A percentile compares a stretch with the other conserved stretches of the same genome.
These are phyloP conservation scores for Eupithecia exiguata DNA, from an alignment of 2,888 invertebrate species.

Conservation along the genomic window DNA sequence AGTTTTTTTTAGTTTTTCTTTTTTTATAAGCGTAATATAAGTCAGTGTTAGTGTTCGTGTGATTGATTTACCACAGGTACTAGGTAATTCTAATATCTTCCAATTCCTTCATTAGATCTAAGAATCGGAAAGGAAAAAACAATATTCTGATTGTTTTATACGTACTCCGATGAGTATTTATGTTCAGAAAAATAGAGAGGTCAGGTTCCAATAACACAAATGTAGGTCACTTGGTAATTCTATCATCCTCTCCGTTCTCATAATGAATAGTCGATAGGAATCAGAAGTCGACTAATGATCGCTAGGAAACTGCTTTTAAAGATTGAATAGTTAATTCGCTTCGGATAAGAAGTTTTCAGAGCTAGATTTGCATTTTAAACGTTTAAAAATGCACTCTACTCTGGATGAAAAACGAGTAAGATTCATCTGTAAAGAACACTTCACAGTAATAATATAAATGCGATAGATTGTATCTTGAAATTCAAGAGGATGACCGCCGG, in stretches of 20 bases:
- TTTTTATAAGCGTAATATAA: no score
- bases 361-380: not conserved
- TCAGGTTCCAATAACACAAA: not conserved
- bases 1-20: no score
- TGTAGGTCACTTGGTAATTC: slow-evolving; percentile 6
- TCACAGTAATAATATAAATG: not conserved
- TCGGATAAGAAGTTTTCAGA: slow-evolving; percentile 36
- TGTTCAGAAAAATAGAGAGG: slow-evolving; percentile 1
- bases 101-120: not conserved
- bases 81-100: not conserved
- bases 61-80: no score
- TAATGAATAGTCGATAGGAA: slow-evolving; percentile 47
- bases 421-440: not conserved
- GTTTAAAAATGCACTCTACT: not conserved
- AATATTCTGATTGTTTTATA: not conserved
- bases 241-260: slow-evolving; percentile 22
- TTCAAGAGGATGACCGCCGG: no score
- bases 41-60: no score
- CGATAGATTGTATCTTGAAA: not conserved
- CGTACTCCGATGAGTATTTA: not conserved
- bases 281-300: slow-evolving; percentile 43
- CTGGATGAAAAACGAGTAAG: not conserved
- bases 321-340: slow-evolving; percentile 44
- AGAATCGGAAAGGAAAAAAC: not conserved
- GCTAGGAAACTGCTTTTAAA: slow-evolving; percentile 43